These are phyloP conservation scores for Nomada ruficornis DNA, from an alignment of 2,888 invertebrate genomes.

Conservation along the genomic window DNA sequence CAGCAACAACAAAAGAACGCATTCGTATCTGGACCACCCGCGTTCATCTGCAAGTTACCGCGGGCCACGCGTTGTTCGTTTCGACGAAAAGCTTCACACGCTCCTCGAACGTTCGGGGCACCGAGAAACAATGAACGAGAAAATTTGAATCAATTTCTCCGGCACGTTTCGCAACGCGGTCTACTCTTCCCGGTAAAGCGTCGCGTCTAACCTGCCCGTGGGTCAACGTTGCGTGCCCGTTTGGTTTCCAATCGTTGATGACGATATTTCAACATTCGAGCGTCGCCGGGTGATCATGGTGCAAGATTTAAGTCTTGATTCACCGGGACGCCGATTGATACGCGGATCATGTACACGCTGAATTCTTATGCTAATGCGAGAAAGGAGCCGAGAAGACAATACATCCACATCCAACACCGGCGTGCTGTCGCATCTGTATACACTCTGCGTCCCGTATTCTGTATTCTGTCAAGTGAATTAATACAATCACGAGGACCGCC, in stretches of 20 bases:
- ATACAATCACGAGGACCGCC: conserved; percentile 78
- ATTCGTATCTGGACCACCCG: too few relatives aligned
- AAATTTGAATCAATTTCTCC: conserved; percentile 18
- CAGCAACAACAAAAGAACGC: too few relatives aligned
- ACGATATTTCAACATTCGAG: conserved; percentile 71
- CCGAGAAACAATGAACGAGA: background rate
- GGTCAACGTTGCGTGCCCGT: conserved; percentile 24
- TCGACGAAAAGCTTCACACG: too few relatives aligned
- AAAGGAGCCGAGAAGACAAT: conserved; percentile 84
- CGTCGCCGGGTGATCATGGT: conserved; percentile 73
- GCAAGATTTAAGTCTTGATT: conserved; percentile 80
- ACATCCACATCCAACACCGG: conserved; percentile 76
- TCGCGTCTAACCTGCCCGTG: conserved; percentile 25
- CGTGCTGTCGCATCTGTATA: conserved; percentile 69
- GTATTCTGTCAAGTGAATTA: conserved; percentile 80
- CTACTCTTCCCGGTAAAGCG: conserved; percentile 38
- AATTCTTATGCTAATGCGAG: conserved; percentile 85
- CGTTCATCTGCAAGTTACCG: too few relatives aligned
- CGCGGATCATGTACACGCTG: conserved; percentile 84
- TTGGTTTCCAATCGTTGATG: conserved; percentile 65
- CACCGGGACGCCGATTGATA: conserved; percentile 79
- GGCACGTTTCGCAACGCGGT: conserved; percentile 27
- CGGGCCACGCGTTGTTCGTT: too few relatives aligned
- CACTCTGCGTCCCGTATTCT: conserved; percentile 76
- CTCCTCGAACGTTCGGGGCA: too few relatives aligned